Percentiles rank a stretch among this genome's conserved stretches.
These are phyloP conservation scores for Margaritifera margaritifera DNA, from an alignment of 2,888 invertebrate species.

Conservation along the genomic window DNA sequence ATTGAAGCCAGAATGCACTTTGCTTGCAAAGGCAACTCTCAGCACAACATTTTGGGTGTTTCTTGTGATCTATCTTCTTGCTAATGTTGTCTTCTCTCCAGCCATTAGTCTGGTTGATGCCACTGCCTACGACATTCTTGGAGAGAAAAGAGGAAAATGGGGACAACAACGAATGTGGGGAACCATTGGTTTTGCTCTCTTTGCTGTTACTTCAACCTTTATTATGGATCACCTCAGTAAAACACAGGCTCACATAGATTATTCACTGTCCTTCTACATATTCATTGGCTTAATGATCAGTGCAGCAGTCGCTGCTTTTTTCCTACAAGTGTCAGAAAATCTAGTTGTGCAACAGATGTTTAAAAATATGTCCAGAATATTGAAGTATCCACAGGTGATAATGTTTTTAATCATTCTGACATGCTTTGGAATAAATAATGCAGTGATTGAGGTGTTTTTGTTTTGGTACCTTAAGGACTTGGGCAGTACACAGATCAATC, in stretches of 20 bases:
- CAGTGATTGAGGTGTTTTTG: slow-evolving; percentile 90
- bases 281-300: slow-evolving; percentile 80
- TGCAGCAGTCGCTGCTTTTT: slow-evolving; percentile 81
- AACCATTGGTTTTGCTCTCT: slow-evolving; percentile 84
- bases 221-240: slow-evolving; percentile 54
- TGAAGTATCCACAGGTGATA: slow-evolving; percentile 86
- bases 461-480: slow-evolving; percentile 82
- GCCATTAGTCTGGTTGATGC: slow-evolving; percentile 93
- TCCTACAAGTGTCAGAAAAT: slow-evolving; percentile 50
- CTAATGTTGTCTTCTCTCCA: slow-evolving; percentile 86
- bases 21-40: slow-evolving; percentile 7
- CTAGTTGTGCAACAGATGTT: slow-evolving; percentile 75
- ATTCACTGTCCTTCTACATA: slow-evolving; percentile 57
- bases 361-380: slow-evolving; percentile 82
- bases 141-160: slow-evolving; percentile 79
- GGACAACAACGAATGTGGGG: slow-evolving; percentile 92
- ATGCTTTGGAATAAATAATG: slow-evolving; percentile 89
- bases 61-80: slow-evolving; percentile 85
- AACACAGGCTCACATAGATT: slow-evolving; percentile 37
- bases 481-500: slow-evolving; percentile 51
- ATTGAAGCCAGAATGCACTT: slow-evolving; percentile 15
- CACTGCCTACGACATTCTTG: slow-evolving; percentile 88
- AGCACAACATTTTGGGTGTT: slow-evolving; percentile 83
- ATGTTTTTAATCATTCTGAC: slow-evolving; percentile 87
- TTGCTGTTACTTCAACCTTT: slow-evolving; percentile 66